Percentiles rank a stretch among this genome's conserved stretches.
Evolutionary conservation across 2,888 invertebrate species (phyloP).

Genomic region (Malthinus seriepunctatus): DNA sequence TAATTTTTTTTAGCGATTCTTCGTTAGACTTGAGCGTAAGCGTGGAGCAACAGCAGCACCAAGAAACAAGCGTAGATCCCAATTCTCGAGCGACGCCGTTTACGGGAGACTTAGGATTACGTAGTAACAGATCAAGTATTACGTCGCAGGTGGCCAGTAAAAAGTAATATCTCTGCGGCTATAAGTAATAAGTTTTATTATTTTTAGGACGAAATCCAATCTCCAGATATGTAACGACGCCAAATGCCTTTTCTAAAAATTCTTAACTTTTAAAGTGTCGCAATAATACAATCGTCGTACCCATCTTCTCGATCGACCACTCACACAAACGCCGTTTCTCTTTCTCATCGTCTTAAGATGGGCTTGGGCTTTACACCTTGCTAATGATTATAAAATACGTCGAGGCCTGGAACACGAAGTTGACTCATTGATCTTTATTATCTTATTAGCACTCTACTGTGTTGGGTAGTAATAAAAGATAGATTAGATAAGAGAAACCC

Average conservation of each 20-base stretch:
- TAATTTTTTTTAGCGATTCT: slow-evolving; percentile 54
- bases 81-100: slow-evolving; percentile 60
- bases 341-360: neutral
- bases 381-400: too few species aligned
- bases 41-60: slow-evolving; percentile 55
- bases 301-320: neutral
- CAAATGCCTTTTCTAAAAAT: slow-evolving; percentile 52
- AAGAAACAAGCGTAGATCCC: slow-evolving; percentile 48
- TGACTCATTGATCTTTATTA: too few species aligned
- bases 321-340: neutral
- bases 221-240: slow-evolving; percentile 45
- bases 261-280: slow-evolving; percentile 37
- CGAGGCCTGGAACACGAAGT: too few species aligned
- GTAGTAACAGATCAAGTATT: slow-evolving; percentile 63
- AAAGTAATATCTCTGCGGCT: neutral
- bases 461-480: too few species aligned
- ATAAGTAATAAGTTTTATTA: neutral
- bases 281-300: slow-evolving; percentile 14
- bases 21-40: slow-evolving; percentile 63
- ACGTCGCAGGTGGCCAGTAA: slow-evolving; percentile 56
- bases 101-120: slow-evolving; percentile 64
- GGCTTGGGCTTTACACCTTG: too few species aligned
- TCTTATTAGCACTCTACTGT: too few species aligned
- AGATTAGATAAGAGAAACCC: too few species aligned
- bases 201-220: slow-evolving; percentile 48